These are phyloP conservation scores for Pocillopora meandrina DNA, from an alignment of 92 coral and sea anemone species.

Conservation along the genomic window DNA sequence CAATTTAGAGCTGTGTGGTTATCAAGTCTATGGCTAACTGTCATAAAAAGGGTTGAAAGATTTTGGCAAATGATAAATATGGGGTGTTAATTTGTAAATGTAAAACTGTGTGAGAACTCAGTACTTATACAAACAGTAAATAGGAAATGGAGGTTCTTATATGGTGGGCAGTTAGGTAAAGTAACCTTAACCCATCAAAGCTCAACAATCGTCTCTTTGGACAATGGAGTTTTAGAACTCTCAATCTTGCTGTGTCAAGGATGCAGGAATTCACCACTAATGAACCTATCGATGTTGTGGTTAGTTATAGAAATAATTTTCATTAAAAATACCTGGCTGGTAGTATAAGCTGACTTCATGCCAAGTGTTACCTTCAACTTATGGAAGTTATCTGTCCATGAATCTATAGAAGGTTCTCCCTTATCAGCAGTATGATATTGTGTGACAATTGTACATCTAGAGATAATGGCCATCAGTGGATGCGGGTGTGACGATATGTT, in stretches of 20 bases:
- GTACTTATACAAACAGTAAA: no score
- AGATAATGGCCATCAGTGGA: no score
- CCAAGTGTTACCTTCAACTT: background rate
- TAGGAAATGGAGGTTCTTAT: no score
- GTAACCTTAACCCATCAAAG: constrained; percentile 43
- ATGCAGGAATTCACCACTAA: constrained; percentile 92
- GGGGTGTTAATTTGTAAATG: no score
- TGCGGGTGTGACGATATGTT: no score
- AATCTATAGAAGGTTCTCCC: background rate
- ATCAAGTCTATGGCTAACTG: no score
- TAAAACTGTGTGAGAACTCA: no score
- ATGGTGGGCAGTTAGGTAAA: background rate
- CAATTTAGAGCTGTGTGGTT: no score
- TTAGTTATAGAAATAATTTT: constrained; percentile 42
- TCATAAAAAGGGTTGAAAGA: no score
- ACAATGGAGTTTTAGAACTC: constrained; percentile 93
- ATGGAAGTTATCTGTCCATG: background rate
- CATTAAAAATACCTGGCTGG: background rate
- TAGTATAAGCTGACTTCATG: background rate
- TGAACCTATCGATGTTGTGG: constrained; percentile 86
- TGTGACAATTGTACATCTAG: background rate
- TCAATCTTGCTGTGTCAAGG: constrained; percentile 86
- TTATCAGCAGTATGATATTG: background rate
- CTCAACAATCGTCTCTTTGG: constrained; percentile 83
- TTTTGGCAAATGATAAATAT: no score